Evolutionary conservation across 2,888 invertebrate species (phyloP).

Genomic region (Acleris literana): DNA sequence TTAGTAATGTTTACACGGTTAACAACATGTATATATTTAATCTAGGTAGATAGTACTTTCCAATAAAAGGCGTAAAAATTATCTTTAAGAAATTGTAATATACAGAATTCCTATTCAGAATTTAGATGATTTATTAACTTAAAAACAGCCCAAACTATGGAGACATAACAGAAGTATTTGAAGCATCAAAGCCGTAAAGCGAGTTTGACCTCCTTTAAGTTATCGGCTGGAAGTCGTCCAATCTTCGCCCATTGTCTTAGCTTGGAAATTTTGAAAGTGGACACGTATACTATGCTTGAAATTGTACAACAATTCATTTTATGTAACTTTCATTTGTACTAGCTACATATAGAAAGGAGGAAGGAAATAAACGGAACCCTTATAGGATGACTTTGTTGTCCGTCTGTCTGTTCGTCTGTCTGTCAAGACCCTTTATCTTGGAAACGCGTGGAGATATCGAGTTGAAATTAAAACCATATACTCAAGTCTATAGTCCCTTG

Average conservation of each 20-base stretch:
- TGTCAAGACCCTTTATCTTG: no score
- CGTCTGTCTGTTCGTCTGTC: no score
- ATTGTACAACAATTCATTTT: neutral
- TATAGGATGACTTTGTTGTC: no score
- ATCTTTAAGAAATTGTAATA: neutral
- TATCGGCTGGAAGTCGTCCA: conserved; percentile 73
- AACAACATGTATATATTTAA: no score
- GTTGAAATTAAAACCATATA: no score
- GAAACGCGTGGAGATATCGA: no score
- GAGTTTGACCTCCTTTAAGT: conserved; percentile 70
- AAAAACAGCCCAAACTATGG: conserved; percentile 10
- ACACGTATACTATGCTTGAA: conserved; percentile 40
- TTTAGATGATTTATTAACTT: neutral
- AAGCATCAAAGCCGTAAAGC: conserved; percentile 50
- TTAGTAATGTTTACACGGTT: no score
- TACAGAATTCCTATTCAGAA: neutral
- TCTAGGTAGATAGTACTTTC: no score
- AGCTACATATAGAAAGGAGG: no score
- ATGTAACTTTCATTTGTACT: neutral
- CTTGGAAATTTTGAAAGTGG: conserved; percentile 51
- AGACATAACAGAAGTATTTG: conserved; percentile 45
- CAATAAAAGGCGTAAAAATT: no score
- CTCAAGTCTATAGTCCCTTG: no score
- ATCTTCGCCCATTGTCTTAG: conserved; percentile 65
- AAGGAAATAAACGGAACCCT: no score